phyloP scores from a whole-genome alignment of 2,888 invertebrate species.

The Belgica antarctica region DNA sequence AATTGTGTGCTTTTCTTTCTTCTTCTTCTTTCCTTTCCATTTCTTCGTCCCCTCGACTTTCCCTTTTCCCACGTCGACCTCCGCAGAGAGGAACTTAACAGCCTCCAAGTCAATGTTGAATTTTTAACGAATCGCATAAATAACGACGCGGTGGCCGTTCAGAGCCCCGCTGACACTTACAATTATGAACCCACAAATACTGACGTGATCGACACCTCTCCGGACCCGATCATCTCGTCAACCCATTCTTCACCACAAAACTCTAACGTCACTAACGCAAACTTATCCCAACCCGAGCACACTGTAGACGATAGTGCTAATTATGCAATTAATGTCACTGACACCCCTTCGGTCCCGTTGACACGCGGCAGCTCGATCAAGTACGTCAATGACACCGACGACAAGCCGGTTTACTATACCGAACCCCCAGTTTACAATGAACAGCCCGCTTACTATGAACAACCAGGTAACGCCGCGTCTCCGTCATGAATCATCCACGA shows the following conservation, averaged over 20 bases:
- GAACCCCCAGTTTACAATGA: background rate
- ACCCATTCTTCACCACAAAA: conserved; percentile 35
- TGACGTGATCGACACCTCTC: conserved; percentile 17
- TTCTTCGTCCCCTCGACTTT: conserved; percentile 34
- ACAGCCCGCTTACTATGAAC: conserved; percentile 1
- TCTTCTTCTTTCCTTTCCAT: conserved; percentile 44
- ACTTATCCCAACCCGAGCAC: conserved; percentile 22
- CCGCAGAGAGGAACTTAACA: conserved; percentile 55
- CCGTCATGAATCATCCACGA: background rate
- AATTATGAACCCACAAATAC: conserved; percentile 27
- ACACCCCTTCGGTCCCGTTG: background rate
- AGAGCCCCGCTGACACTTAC: background rate
- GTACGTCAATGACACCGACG: conserved; percentile 24
- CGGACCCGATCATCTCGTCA: conserved; percentile 5
- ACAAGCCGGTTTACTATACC: conserved; percentile 30
- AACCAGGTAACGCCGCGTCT: conserved; percentile 24
- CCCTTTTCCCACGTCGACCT: background rate
- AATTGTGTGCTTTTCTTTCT: conserved; percentile 38
- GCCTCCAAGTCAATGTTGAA: conserved; percentile 56
- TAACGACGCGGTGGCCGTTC: conserved; percentile 47
- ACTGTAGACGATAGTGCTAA: conserved; percentile 26
- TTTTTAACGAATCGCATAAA: conserved; percentile 54
- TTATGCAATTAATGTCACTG: conserved; percentile 26
- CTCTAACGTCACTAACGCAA: conserved; percentile 26
- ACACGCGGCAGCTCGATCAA: conserved; percentile 24